Base-by-base conservation (phyloP, 2,797 vertebrate genomes). In the Cuculus canorus region DNA sequence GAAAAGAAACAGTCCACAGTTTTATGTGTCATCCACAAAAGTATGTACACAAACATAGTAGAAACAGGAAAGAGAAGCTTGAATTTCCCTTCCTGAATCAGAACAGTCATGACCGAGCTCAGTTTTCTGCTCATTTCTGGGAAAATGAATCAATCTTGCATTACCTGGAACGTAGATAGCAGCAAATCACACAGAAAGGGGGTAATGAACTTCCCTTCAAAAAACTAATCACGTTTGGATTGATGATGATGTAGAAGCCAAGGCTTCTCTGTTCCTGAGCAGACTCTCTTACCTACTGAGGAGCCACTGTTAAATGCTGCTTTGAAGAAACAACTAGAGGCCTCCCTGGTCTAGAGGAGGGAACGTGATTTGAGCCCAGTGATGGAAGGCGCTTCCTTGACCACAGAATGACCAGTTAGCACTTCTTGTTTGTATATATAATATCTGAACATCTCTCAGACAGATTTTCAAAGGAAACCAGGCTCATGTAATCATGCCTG, bases 401-500 rank as follows among this genome's bases (percentile, higher is more conserved):
- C 47, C 48, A 68, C 82, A 56, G 37, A 84, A 52, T 5, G 39
- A 65, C 69, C 33, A 82, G 53, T 50, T 60, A 37, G 10, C 39
- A 59, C 13, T 77, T 88, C 37, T 79, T 37, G 53, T 70, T 83
- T 65, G 57, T 86, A 18, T n/a, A n/a, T n/a, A 33, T 47, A 68
- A 7, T 11, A 57, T 18, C 56, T 64, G 30, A 87, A 23, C 45
- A 75, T 11, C 41, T 66, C 73, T 39, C 17, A 70, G 57, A 53
- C 11, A 41, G 28, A 39, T 71, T 93, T 90, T 52, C 88, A 86
- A 95, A 86, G 39, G 47, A 88, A 93, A 59, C 5, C 15, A 54
- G 9, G 43, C 30, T 88, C 32, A 47, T 4, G 3, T 65, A 47
- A 73, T 53, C 45, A 14, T 32, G 47, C n/a, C 60, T 37, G 53